Evolutionary conservation across 2,797 vertebrate genomes (phyloP), one percentile per base, ranked within the genome.

Genomic region (Graptemys geographica): DNA sequence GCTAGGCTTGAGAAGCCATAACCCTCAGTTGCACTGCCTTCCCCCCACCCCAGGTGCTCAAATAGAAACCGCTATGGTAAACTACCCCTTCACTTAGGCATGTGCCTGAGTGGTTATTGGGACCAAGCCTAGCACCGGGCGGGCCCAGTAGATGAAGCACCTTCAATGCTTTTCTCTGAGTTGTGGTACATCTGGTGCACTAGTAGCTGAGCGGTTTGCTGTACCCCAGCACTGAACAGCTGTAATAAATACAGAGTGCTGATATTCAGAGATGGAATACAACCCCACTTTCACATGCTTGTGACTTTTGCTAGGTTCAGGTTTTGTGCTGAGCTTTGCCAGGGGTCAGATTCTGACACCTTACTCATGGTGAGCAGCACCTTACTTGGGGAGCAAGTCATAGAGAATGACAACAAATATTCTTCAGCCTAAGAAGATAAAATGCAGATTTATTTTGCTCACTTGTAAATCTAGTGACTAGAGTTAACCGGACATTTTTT

Each of bases 401-500:
- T 5, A 56, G 55, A 56, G 55, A 56, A 56, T 12, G 28, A 59
- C 27, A 59, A 11, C 57, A 59, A 59, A 31, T 31, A 59, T 59
- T 59, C 83, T 53, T 95, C 85, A 94, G 27, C 59, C 87, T 49
- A 88, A 78, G 87, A 52, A 93, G 84, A 94, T 89, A 83, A 81
- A 92, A 87, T 13, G 3, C 86, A 93, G 41, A 11, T 11, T 74
- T 74, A 27, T 13, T 88, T 83, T 88, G 10, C 33, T 93, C 85
- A 18, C 53, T 92, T 3, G 65, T 55, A 86, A 90, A 53, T 85
- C 56, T 94, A 59, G 57, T 59, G 57, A 59, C 27, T 28, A 80
- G 51, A 15, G 79, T 94, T 94, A 90, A 83, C 25, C 86, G 79
- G 49, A 81, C 27, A 59, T 44, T 84, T 12, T 59, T 59, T 59